These are phyloP conservation scores for Nudaria mundana DNA, from an alignment of 2,888 invertebrate species.

Conservation along the genomic window DNA sequence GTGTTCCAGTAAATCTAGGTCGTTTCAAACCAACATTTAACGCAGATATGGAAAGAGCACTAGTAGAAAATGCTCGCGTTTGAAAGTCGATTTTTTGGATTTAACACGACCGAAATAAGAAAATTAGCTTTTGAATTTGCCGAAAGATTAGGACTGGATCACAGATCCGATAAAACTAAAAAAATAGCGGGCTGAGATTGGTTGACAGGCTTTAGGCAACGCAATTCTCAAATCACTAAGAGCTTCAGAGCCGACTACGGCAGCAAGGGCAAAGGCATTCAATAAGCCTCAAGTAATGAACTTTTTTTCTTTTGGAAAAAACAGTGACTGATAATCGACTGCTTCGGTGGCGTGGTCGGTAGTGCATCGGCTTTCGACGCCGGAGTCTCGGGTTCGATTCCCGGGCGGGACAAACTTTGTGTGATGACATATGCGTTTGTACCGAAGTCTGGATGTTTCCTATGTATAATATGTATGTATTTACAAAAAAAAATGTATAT, in stretches of 20 bases:
- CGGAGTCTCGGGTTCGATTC: too few species aligned
- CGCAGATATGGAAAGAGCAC: constrained; percentile 9
- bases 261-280: constrained; percentile 13
- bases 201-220: constrained; percentile 11
- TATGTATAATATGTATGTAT: too few species aligned
- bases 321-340: too few species aligned
- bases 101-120: constrained; percentile 10
- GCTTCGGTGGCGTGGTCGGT: too few species aligned
- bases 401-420: too few species aligned
- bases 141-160: constrained; percentile 9
- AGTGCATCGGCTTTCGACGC: too few species aligned
- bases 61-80: constrained; percentile 10
- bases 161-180: constrained; percentile 8
- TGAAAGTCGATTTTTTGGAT: constrained; percentile 9
- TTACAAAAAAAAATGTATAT: too few species aligned
- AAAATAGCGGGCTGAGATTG: constrained; percentile 13
- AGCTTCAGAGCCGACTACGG: constrained; percentile 14
- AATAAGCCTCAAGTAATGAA: constrained; percentile 10
- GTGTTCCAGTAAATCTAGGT: constrained; percentile 8
- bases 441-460: too few species aligned
- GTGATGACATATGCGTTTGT: too few species aligned
- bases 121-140: constrained; percentile 11
- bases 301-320: constrained; percentile 10
- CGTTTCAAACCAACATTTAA: constrained; percentile 5
- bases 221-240: constrained; percentile 12